These are phyloP conservation scores for Ptychodera flava DNA, from an alignment of 35 echinoderm and acorn worm genomes.

Conservation along the genomic window DNA sequence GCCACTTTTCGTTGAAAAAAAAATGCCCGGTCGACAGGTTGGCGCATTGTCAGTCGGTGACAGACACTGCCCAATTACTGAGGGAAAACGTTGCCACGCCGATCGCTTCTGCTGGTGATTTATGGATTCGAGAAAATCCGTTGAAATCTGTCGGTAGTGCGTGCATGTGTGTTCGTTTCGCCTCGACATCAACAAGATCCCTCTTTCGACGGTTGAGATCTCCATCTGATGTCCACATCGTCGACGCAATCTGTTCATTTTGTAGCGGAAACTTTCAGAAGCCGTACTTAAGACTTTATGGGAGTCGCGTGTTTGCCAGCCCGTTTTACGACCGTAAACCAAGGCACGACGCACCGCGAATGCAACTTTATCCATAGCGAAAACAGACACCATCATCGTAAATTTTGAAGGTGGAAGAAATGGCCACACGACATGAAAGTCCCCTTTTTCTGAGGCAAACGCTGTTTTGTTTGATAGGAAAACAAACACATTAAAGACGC, in stretches of 20 bases:
- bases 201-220: no score
- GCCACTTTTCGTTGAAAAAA: background rate
- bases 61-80: background rate
- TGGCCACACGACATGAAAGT: background rate
- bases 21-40: background rate
- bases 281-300: background rate
- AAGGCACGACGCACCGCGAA: background rate
- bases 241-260: background rate
- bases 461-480: background rate
- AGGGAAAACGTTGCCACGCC: background rate
- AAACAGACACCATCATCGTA: background rate
- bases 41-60: background rate
- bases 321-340: background rate
- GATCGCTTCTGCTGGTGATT: background rate
- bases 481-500: background rate
- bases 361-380: background rate
- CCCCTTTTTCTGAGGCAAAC: background rate
- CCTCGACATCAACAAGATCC: background rate
- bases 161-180: no score
- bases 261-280: background rate
- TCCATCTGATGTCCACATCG: no score
- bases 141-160: background rate
- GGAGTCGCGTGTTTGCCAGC: background rate
- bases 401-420: background rate
- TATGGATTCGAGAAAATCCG: background rate